Conservation (phyloP, 1,140 invertebrate genomes). For the Bathynomus jamesi region DNA sequence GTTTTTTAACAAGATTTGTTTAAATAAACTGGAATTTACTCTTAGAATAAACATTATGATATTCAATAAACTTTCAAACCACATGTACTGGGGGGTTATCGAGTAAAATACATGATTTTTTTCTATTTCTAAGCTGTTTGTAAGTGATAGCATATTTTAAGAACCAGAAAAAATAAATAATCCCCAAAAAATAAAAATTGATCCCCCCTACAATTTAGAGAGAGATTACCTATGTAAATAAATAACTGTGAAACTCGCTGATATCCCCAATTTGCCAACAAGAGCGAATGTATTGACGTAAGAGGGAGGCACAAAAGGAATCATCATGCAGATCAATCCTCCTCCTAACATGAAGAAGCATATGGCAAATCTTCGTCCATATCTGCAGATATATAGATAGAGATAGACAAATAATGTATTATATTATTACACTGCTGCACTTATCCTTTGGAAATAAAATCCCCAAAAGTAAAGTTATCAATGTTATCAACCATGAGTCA, state of each 20-base stretch:
- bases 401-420: background rate
- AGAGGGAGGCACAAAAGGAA: conserved; percentile 18
- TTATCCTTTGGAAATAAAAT: background rate
- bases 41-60: no score
- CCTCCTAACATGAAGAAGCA: conserved; percentile 23
- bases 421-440: background rate
- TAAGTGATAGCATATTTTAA: no score
- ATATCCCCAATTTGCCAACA: conserved; percentile 44
- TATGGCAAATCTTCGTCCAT: conserved; percentile 27
- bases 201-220: no score
- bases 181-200: no score
- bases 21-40: no score
- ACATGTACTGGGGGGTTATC: no score
- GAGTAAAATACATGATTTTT: no score
- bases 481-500: no score
- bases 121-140: no score
- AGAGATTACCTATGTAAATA: conserved; percentile 44
- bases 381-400: conserved; percentile 7
- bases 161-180: no score
- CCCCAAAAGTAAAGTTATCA: background rate
- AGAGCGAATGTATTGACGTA: conserved; percentile 40
- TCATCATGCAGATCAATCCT: conserved; percentile 22
- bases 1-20: no score
- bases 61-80: no score
- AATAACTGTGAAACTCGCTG: conserved; percentile 42